Evolutionary conservation across 1,140 invertebrate genomes (phyloP).

Genomic region (Mycetomoellerius zeteki): DNA sequence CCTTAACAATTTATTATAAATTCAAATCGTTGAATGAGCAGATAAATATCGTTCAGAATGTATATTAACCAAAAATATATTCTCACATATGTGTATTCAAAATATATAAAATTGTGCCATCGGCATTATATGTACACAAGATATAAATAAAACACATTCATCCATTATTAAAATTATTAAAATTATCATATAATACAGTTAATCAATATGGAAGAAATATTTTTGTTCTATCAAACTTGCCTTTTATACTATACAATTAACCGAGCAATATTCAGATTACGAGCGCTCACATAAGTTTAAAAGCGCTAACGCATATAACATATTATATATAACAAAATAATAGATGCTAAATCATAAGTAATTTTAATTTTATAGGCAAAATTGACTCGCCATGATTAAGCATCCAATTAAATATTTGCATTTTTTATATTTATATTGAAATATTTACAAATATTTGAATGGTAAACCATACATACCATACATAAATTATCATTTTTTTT

Average conservation of each 20-base stretch:
- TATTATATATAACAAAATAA: constrained; percentile 32
- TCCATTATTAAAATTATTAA: constrained; percentile 12
- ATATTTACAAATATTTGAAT: constrained; percentile 43
- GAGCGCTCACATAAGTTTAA: not conserved
- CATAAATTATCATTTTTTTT: not conserved
- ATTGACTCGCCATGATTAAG: constrained; percentile 36
- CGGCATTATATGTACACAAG: not conserved
- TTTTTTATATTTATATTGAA: not conserved
- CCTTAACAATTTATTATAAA: constrained; percentile 10
- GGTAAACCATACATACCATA: not conserved
- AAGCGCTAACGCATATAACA: constrained; percentile 12
- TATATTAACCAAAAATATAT: not conserved
- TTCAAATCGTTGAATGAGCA: constrained; percentile 6
- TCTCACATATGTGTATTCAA: not conserved
- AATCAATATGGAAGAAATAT: not conserved
- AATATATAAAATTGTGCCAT: not conserved
- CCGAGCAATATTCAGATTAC: not conserved
- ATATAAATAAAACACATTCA: constrained; percentile 3
- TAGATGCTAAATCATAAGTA: constrained; percentile 35
- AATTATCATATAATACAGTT: not conserved
- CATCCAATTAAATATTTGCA: constrained; percentile 23
- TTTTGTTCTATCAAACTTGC: constrained; percentile 39
- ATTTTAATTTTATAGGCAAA: constrained; percentile 17
- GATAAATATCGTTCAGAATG: constrained; percentile 11
- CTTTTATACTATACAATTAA: constrained; percentile 60